These are phyloP conservation scores for Drosophila mercatorum DNA, from an alignment of 2,888 invertebrate species.

Conservation along the genomic window DNA sequence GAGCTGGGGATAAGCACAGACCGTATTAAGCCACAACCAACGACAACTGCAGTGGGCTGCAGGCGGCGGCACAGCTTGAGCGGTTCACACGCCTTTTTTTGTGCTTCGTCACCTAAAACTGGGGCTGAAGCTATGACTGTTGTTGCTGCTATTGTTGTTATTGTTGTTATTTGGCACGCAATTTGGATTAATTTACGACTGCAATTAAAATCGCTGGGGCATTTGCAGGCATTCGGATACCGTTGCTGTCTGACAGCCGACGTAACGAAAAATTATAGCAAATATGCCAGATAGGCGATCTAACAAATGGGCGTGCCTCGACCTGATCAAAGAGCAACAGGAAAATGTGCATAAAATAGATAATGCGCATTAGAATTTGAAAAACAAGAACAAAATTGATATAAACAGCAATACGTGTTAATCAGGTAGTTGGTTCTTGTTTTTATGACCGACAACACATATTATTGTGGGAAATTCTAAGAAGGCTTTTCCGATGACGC, in stretches of 20 bases:
- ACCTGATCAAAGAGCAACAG: constrained; percentile 59
- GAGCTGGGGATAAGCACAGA: constrained; percentile 26
- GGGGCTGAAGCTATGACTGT: constrained; percentile 16
- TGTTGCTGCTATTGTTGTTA: constrained; percentile 42
- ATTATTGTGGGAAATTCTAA: constrained; percentile 48
- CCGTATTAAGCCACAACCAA: constrained; percentile 29
- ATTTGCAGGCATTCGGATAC: constrained; percentile 40
- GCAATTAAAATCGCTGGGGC: constrained; percentile 78
- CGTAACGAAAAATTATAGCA: constrained; percentile 33
- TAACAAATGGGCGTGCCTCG: constrained; percentile 39
- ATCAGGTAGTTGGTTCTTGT: constrained; percentile 55
- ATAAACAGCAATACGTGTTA: constrained; percentile 45
- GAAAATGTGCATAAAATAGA: constrained; percentile 77
- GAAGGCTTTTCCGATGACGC: constrained; percentile 26
- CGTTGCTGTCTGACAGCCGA: constrained; percentile 38
- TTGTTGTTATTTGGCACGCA: constrained; percentile 61
- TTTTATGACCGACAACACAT: constrained; percentile 51
- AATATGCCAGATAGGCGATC: constrained; percentile 4
- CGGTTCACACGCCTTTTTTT: constrained; percentile 66
- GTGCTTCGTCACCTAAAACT: constrained; percentile 37
- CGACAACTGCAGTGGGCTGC: constrained; percentile 65
- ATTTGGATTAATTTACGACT: constrained; percentile 83
- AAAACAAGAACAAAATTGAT: neutral
- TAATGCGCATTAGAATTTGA: constrained; percentile 63
- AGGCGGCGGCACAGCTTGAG: constrained; percentile 65